phyloP scores from a whole-genome alignment of 2,113 vertebrate genomes.

The Nothobranchius furzeri region DNA sequence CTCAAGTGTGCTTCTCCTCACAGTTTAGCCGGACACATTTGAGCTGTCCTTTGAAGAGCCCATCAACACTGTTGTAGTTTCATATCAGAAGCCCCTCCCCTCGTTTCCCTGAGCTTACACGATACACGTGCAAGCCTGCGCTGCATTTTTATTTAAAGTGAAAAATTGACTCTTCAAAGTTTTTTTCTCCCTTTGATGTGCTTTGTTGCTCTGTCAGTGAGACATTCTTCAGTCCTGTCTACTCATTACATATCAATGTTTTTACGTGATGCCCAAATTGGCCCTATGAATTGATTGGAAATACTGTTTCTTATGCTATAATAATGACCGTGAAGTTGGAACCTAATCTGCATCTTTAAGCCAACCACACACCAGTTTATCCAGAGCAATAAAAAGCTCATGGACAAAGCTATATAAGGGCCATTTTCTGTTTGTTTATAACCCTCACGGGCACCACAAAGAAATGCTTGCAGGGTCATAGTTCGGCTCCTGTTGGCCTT shows the following conservation, averaged over 20 bases:
- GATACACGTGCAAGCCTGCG: too few species aligned
- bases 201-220: neutral
- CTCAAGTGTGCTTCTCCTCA: too few species aligned
- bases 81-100: too few species aligned
- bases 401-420: neutral
- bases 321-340: neutral
- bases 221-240: too few species aligned
- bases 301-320: too few species aligned
- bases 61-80: too few species aligned
- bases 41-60: too few species aligned
- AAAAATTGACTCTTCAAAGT: too few species aligned
- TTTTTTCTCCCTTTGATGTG: conserved; percentile 2
- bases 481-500: neutral
- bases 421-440: neutral
- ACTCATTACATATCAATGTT: neutral
- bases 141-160: too few species aligned
- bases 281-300: neutral
- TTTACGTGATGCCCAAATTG: neutral
- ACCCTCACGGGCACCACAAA: neutral
- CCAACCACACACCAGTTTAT: neutral
- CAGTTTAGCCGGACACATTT: too few species aligned
- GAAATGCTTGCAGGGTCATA: neutral
- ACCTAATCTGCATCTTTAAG: neutral
- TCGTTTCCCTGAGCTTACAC: too few species aligned
- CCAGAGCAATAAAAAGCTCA: neutral